Base-by-base conservation (phyloP, 2,113 vertebrate genomes). In the Peucedramus taeniatus region DNA sequence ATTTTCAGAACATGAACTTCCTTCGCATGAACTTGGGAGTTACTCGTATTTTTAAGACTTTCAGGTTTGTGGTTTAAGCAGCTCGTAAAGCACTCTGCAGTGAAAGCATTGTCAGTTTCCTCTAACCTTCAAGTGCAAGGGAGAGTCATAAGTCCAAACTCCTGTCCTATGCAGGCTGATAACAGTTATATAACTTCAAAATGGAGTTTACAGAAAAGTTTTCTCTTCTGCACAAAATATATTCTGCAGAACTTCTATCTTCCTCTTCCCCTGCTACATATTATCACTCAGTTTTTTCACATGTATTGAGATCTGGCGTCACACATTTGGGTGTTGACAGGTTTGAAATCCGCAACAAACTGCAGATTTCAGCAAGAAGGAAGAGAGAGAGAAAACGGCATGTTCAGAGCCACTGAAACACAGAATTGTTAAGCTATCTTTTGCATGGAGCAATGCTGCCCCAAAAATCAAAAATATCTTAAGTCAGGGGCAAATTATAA, bases 261-360 rank as follows among this genome's bases (percentile, higher is more conserved):
- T 61, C 75, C 92, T 61, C 53, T 86, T 83, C n/a, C 44, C n/a
- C 21, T 84, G 79, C 68, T 84, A 40, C 54, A 89, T 50, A 72
- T 92, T 83, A 69, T 10, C 65, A 13, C 39, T 94, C 72, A 94
- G 81, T 66, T 84, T 83, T 69, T 95, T 87, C 92, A 79, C 95
- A 87, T 95, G 90, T 83, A 90, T 56, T 59, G 89, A 94, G 93
- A 94, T 78, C 75, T 93, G 40, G 86, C 87, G 80, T 94, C 66
- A 89, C 95, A 88, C 82, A 57, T 96, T 96, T 31, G 63, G 79
- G 79, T 88, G 93, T 95, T 90, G 92, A 77, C 87, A 97, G 74
- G 70, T 93, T 96, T 83, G 80, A 96, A 96, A 94, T 87, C 69
- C 44, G 77, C 89, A 86, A 66, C 78, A 61, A 87, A 91, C 33